Conservation (phyloP, 2,797 vertebrate genomes). For the Periparus ater region DNA sequence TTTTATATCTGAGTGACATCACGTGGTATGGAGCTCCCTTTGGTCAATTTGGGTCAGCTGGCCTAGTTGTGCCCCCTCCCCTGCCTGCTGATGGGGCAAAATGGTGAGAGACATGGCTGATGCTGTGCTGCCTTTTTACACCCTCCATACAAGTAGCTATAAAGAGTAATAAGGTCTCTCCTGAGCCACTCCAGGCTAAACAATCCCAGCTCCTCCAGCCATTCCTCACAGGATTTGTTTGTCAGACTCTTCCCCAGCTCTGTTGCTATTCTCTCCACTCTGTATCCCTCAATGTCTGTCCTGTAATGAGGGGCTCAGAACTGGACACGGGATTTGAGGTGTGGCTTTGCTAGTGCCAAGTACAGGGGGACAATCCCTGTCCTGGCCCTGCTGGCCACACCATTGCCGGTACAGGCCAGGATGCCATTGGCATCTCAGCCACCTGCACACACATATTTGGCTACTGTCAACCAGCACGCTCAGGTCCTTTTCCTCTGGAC, state of each 20-base stretch:
- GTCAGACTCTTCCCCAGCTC: background rate
- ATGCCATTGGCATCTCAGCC: background rate
- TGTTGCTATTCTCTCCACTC: background rate
- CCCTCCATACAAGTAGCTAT: background rate
- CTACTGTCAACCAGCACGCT: background rate
- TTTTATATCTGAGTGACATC: background rate
- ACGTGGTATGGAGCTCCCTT: background rate
- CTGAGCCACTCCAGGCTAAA: background rate
- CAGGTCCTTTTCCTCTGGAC: background rate
- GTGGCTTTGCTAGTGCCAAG: accelerated
- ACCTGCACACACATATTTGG: background rate
- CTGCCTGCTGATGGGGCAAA: background rate
- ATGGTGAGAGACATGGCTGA: background rate
- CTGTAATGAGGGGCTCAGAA: no score
- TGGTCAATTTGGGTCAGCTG: background rate
- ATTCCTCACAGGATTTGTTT: background rate
- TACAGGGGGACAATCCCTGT: accelerated
- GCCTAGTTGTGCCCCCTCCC: background rate
- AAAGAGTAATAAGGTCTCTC: no score
- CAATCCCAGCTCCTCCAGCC: background rate
- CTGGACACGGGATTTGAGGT: background rate
- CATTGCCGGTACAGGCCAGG: background rate
- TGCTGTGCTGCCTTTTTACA: background rate
- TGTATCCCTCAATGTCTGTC: background rate
- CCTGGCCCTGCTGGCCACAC: background rate